Conservation (phyloP, 2,113 vertebrate species). For the Lamprotornis superbus region DNA sequence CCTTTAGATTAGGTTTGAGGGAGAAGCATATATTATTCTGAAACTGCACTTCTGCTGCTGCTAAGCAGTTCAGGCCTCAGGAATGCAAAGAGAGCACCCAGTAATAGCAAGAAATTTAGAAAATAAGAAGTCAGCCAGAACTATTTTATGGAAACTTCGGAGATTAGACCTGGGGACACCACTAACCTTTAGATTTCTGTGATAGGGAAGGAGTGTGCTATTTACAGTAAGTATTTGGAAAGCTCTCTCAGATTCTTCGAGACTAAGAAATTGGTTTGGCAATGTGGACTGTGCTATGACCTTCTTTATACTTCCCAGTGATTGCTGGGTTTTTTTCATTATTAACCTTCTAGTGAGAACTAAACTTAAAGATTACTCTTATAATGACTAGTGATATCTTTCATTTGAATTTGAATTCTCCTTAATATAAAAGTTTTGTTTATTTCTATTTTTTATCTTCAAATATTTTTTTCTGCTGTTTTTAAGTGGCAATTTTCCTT, state of each 20-base stretch:
- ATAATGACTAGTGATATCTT: neutral
- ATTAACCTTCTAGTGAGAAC: neutral
- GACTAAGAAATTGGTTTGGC: neutral
- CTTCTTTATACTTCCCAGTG: neutral
- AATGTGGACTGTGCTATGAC: neutral
- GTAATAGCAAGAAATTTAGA: neutral
- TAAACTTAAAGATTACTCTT: neutral
- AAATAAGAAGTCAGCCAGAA: neutral
- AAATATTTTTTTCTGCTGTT: neutral
- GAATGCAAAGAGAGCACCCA: neutral
- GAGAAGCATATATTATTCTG: neutral
- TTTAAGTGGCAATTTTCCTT: neutral
- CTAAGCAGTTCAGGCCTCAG: neutral
- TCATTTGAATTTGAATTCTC: neutral
- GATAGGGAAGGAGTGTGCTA: neutral
- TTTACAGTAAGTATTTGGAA: slow-evolving; percentile 21
- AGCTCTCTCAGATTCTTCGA: neutral
- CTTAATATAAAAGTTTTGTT: neutral
- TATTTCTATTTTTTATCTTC: neutral
- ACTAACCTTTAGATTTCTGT: neutral
- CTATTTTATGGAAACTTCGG: neutral
- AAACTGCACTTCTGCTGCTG: neutral
- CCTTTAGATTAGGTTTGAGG: neutral
- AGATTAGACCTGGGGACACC: neutral
- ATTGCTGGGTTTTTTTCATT: neutral